Base-by-base conservation (phyloP, 2,113 vertebrate species). In the Origma solitaria region DNA sequence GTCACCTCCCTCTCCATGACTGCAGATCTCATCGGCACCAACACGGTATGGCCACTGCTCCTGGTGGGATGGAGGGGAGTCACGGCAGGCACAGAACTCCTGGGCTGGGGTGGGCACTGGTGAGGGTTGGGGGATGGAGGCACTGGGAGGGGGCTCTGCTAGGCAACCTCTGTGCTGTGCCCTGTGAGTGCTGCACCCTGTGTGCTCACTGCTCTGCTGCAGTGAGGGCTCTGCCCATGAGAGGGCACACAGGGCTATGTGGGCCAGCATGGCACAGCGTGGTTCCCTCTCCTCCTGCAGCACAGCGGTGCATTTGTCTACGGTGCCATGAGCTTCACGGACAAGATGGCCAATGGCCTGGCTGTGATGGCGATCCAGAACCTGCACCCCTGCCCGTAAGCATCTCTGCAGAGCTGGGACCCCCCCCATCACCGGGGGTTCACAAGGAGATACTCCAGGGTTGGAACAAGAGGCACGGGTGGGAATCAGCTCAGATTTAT, bases 1-100 rank as follows among this genome's bases (percentile, higher is more conserved):
- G 99, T 99, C 92, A 99, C 99, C 20, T 99, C 99, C 0, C 98
- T 99, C 27, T 96, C 99, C 81, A 99, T 99, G 99, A 99, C 99
- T 0, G 99, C 99, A 0, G 99, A 99, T 93, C 99, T 99, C 94
- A 99, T 99, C 0, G 98, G 98, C 15, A 93, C 98, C 37, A 98
- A 99, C 96, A 99, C 99, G 88, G 99, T 99, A 97, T 0, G 3
- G 47, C 12, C 1, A 2, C 70, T 61, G 37, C 56, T 49, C 15
- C 68, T 1, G 15, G 16, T 1, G 3, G 17, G 18, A 10, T 2
- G 14, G 35, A 12, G 21, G 0, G 37, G 35, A 4, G 13, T 23
- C 40, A 7, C 2, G 1, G 58, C 4, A 1, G 54, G 49, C 53
- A 77, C 5, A 2, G 60, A 64, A 28, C 30, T 42, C 11, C 0